Base-by-base conservation (phyloP, 2,888 invertebrate genomes). In the Gari tellinella region DNA sequence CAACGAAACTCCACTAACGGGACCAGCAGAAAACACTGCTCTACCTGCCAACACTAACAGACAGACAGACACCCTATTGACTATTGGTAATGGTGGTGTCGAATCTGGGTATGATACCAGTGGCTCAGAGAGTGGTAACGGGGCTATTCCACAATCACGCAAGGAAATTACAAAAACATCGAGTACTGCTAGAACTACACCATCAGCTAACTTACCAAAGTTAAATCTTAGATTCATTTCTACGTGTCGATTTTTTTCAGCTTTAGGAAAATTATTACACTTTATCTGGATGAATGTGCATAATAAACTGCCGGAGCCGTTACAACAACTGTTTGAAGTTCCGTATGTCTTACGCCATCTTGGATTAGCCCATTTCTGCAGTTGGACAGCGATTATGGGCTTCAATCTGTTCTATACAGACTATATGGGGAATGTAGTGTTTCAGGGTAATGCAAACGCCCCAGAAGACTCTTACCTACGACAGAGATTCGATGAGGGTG, bases 341-440 rank as follows among this genome's bases (percentile, higher is more conserved):
- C 98, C 99, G 0, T 93, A 84, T 48, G 97, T 97, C 0, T 93
- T 99, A 74, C 94, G 95, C 38, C 95, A 97, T 90, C 94, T 99
- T 14, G 98, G 98, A 86, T 90, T 97, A 66, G 98, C 98, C 25
- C 98, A 98, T 93, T 94, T 98, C 57, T 98, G 97, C 92, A 97
- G 97, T 90, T 99, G 98, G 98, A 98, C 98, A 96, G 97, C 98
- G 0, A 96, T 99, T 85, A 98, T 99, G 80, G 97, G 97, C 90
- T 99, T 98, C 91, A 98, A 98, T 0, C 93, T 99, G 12, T 98
- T 98, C 92, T 99, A 98, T 92, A 98, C 98, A 0, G 98, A 99
- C 92, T 99, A 97, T 89, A 98, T 97, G 1, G 97, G 97, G 0
- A 97, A 97, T 92, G 95, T 96, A 14, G 96, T 97, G 19, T 97